Evolutionary conservation across 2,113 vertebrate genomes (phyloP).

Genomic region (Electrona antarctica): DNA sequence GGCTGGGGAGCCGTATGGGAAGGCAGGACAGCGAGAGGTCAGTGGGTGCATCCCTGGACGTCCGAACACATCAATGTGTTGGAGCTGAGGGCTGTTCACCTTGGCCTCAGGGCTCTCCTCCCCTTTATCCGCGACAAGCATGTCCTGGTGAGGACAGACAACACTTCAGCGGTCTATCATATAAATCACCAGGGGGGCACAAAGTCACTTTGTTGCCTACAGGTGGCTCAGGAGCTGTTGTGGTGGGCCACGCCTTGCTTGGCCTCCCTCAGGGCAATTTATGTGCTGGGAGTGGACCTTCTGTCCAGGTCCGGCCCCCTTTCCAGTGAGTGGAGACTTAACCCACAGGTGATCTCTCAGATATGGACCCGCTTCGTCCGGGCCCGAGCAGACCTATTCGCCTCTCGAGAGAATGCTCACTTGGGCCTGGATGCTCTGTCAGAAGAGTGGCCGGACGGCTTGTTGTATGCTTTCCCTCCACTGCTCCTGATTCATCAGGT

Average conservation of each 20-base stretch:
- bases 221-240: slow-evolving; percentile 2
- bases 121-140: not conserved
- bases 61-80: not conserved
- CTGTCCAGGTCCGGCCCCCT: too few relatives aligned
- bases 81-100: not conserved
- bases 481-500: too few relatives aligned
- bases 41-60: not conserved
- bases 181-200: slow-evolving; percentile 17
- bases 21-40: not conserved
- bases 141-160: slow-evolving; percentile 9
- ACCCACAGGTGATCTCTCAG: not conserved
- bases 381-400: too few relatives aligned
- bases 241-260: not conserved
- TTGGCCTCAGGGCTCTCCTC: not conserved
- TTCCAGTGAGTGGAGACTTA: not conserved
- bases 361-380: too few relatives aligned
- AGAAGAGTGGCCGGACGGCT: too few relatives aligned
- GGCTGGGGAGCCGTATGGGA: not conserved
- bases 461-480: too few relatives aligned
- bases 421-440: too few relatives aligned
- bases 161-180: slow-evolving; percentile 8
- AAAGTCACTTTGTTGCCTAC: not conserved
- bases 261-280: not conserved
- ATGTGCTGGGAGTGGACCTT: not conserved
- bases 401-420: too few relatives aligned